Percentiles rank a stretch among this genome's conserved stretches.
These are phyloP conservation scores for Drosophila yooni DNA, from an alignment of 2,888 invertebrate species.

Conservation along the genomic window DNA sequence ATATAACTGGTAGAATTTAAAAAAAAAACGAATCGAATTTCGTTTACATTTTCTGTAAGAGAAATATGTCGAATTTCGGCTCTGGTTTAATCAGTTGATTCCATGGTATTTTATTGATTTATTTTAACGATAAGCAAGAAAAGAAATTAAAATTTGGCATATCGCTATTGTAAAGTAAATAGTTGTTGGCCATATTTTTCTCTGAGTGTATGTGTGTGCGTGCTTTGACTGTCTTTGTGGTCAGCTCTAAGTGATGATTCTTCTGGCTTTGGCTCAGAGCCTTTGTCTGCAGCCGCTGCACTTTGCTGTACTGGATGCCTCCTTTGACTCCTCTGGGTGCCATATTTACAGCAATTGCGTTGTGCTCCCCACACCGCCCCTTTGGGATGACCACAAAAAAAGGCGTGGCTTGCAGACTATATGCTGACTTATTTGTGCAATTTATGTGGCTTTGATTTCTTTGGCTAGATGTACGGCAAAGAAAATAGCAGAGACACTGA, in stretches of 20 bases:
- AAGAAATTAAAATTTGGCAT: no score
- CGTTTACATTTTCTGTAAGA: neutral
- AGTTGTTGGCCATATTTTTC: neutral
- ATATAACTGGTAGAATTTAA: neutral
- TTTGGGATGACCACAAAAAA: neutral
- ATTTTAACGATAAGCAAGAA: no score
- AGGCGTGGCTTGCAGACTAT: conserved; percentile 17
- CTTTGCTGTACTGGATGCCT: conserved; percentile 29
- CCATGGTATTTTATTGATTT: no score
- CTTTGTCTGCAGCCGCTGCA: conserved; percentile 52
- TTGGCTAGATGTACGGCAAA: conserved; percentile 52
- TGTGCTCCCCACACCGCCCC: neutral
- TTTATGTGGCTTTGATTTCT: conserved; percentile 78
- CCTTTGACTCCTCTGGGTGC: conserved; percentile 3
- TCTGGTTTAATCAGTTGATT: neutral
- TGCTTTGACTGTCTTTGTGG: conserved; percentile 49
- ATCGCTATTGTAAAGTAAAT: no score
- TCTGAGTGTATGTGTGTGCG: conserved; percentile 11
- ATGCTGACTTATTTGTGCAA: conserved; percentile 72
- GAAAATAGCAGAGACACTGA: conserved; percentile 13
- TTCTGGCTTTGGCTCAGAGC: conserved; percentile 54
- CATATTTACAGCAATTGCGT: conserved; percentile 41
- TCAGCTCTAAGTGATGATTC: conserved; percentile 76
- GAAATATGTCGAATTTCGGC: neutral
- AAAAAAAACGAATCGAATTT: neutral